phyloP scores from a whole-genome alignment of 2,113 vertebrate species.

The Tachysurus vachellii region DNA sequence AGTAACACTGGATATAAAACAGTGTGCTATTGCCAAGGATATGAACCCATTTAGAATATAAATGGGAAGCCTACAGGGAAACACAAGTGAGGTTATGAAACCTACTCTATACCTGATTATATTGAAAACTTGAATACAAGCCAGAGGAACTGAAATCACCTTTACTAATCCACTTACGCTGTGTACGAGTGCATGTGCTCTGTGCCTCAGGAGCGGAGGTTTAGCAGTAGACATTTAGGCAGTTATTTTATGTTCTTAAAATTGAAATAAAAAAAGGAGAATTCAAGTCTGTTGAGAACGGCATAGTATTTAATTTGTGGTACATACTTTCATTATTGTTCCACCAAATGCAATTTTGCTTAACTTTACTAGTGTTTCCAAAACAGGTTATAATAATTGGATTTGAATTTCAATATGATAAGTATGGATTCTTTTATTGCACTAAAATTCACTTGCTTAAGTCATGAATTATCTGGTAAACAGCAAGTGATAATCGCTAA shows the following conservation, averaged over 20 bases:
- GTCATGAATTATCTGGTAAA: constrained; percentile 13
- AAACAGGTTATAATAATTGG: background rate
- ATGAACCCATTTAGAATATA: background rate
- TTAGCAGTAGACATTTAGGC: background rate
- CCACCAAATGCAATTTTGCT: background rate
- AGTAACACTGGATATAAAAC: constrained; percentile 15
- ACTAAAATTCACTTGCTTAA: background rate
- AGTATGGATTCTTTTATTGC: background rate
- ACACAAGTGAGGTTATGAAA: constrained; percentile 4
- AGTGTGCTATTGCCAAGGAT: background rate
- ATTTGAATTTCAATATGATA: background rate
- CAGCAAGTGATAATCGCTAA: constrained; percentile 46
- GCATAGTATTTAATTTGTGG: background rate
- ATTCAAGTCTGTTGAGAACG: background rate
- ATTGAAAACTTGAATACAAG: background rate
- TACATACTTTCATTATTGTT: background rate
- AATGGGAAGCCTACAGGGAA: background rate
- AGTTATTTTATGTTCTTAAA: background rate
- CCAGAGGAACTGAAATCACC: background rate
- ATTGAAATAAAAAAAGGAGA: background rate
- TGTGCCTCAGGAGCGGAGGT: background rate
- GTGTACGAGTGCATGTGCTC: background rate
- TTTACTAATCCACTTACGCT: background rate
- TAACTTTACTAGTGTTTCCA: background rate
- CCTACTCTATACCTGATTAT: background rate